These are phyloP conservation scores for Trachythela sp. DNA, from an alignment of 64 coral and sea anemone genomes.

Conservation along the genomic window DNA sequence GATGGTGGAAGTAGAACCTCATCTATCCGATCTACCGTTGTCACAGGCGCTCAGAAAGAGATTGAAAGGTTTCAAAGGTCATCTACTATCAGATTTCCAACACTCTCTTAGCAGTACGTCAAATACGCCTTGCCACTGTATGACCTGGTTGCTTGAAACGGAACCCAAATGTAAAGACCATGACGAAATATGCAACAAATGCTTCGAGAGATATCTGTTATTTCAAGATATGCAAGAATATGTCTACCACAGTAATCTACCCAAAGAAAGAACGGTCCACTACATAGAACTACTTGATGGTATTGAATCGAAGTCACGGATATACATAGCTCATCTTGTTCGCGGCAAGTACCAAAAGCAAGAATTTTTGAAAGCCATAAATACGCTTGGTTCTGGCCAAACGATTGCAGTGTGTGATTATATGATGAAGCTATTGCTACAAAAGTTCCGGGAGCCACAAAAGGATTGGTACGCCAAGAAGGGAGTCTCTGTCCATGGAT, in stretches of 20 bases:
- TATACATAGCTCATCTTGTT: slow-evolving; percentile 13
- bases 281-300: neutral
- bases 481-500: slow-evolving; percentile 37
- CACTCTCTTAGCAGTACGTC: slow-evolving; percentile 1
- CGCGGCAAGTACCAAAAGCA: neutral
- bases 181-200: slow-evolving; percentile 12
- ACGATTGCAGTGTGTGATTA: slow-evolving; percentile 53
- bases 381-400: slow-evolving; percentile 19
- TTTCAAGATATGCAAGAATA: slow-evolving; percentile 19
- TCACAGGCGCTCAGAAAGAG: neutral
- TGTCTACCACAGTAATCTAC: neutral
- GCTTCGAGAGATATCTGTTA: slow-evolving; percentile 28
- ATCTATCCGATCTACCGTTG: neutral
- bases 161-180: slow-evolving; percentile 22
- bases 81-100: slow-evolving; percentile 34
- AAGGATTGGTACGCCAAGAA: slow-evolving; percentile 56
- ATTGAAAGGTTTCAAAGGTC: slow-evolving; percentile 37
- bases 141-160: slow-evolving; percentile 30
- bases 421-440: slow-evolving; percentile 58
- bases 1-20: neutral
- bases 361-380: neutral
- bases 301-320: neutral
- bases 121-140: slow-evolving; percentile 50
- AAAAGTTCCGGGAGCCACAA: slow-evolving; percentile 44
- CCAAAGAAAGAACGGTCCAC: neutral